Percentiles rank a stretch among this genome's conserved stretches.
Evolutionary conservation across 2,113 vertebrate species (phyloP).

Genomic region (Siniperca chuatsi): DNA sequence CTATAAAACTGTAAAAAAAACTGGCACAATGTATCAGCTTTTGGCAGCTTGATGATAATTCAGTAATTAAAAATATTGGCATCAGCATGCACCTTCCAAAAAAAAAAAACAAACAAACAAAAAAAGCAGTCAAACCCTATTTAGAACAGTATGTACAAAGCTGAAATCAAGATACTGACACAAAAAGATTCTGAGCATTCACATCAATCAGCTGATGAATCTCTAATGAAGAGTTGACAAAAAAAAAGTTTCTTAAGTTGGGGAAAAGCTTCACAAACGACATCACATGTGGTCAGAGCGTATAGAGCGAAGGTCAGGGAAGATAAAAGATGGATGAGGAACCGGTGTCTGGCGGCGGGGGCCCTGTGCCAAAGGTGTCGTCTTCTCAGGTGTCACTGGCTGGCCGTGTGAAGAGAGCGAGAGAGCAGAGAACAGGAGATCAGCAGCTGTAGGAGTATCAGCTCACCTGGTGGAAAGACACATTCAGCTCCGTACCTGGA

Average conservation of each 20-base stretch:
- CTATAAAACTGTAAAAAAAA: background rate
- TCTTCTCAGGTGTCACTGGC: conserved; percentile 77
- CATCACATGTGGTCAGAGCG: background rate
- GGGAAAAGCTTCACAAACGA: background rate
- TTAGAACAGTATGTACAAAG: background rate
- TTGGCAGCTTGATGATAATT: background rate
- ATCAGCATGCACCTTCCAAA: background rate
- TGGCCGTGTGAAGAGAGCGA: conserved; percentile 55
- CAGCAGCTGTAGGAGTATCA: conserved; percentile 68
- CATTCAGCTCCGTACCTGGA: conserved; percentile 18
- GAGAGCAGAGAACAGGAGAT: conserved; percentile 72
- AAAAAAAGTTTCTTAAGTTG: too few relatives aligned
- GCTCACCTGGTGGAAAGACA: conserved; percentile 59
- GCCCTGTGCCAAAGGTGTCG: conserved; percentile 62
- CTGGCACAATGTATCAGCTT: background rate
- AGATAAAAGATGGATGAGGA: conserved; percentile 79
- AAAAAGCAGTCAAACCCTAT: background rate
- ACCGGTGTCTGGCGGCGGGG: conserved; percentile 31
- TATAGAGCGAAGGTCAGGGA: conserved; percentile 37
- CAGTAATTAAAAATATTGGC: background rate
- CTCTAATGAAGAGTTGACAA: background rate
- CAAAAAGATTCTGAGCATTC: background rate
- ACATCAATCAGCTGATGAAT: background rate
- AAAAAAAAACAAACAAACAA: background rate
- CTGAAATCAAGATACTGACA: background rate